Evolutionary conservation across 2,113 vertebrate species (phyloP).

Genomic region (Eublepharis macularius): DNA sequence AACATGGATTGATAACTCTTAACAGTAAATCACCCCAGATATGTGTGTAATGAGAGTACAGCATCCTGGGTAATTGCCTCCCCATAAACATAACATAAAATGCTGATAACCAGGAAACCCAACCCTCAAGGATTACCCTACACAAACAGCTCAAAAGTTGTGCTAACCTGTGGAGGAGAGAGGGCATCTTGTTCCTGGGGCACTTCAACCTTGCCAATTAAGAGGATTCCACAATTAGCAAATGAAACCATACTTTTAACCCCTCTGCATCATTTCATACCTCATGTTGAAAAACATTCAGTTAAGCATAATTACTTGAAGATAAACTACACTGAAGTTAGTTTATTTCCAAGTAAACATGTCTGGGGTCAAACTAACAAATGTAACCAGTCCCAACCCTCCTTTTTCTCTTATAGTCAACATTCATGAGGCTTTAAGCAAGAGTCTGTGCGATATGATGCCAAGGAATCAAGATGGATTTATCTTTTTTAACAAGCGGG

Average conservation of each 20-base stretch:
- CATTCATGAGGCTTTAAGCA: neutral
- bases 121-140: conserved; percentile 36
- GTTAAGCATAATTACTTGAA: neutral
- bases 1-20: neutral
- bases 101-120: conserved; percentile 18
- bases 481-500: neutral
- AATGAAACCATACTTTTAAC: conserved; percentile 57
- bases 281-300: conserved; percentile 61
- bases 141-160: conserved; percentile 34
- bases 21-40: neutral
- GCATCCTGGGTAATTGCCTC: neutral
- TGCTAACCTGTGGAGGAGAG: conserved; percentile 59
- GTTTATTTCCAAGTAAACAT: too few species aligned
- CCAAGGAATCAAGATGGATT: neutral
- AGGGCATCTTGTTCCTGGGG: conserved; percentile 63
- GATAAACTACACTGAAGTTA: neutral
- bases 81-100: neutral
- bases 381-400: conserved; percentile 29
- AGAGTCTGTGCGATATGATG: neutral
- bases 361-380: neutral
- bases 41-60: neutral
- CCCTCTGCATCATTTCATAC: conserved; percentile 47
- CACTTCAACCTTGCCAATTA: conserved; percentile 64
- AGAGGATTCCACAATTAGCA: conserved; percentile 61
- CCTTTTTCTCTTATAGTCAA: neutral